Evolutionary conservation across 2,113 vertebrate genomes (phyloP).

Genomic region (Campylomormyrus tamandua): DNA sequence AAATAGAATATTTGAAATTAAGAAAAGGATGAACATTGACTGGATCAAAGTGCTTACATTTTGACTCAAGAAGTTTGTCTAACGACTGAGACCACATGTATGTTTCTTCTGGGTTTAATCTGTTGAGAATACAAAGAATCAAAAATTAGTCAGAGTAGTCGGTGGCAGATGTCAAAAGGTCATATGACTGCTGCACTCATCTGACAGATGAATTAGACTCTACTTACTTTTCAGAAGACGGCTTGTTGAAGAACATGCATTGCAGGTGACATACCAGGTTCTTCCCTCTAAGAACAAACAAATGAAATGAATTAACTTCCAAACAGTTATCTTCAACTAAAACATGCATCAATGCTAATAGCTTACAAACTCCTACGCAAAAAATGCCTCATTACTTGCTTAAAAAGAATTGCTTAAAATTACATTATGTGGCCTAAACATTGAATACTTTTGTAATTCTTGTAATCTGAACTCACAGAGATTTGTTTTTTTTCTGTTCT

Average conservation of each 20-base stretch:
- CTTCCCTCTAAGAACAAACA: conserved; percentile 41
- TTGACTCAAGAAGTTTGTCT: conserved; percentile 58
- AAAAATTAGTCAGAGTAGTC: conserved; percentile 20
- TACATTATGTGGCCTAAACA: background rate
- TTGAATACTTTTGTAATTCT: background rate
- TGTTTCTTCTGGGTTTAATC: conserved; percentile 53
- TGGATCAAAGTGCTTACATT: conserved; percentile 51
- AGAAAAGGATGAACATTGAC: background rate
- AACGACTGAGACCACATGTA: conserved; percentile 63
- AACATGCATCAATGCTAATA: background rate
- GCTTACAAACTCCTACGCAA: background rate
- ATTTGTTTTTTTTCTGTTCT: conserved; percentile 45
- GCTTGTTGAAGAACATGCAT: conserved; percentile 60
- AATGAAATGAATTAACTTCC: conserved; percentile 26
- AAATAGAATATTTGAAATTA: background rate
- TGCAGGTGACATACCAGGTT: conserved; percentile 60
- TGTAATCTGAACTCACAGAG: conserved; percentile 41
- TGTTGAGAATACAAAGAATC: conserved; percentile 43
- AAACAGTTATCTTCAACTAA: background rate
- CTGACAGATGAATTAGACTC: conserved; percentile 27
- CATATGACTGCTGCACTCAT: too few relatives aligned
- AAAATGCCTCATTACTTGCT: background rate
- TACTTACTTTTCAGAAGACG: conserved; percentile 56
- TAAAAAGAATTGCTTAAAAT: background rate
- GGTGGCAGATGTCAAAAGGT: background rate